Conservation (phyloP, 2,113 vertebrate genomes). For the Geococcyx californianus region DNA sequence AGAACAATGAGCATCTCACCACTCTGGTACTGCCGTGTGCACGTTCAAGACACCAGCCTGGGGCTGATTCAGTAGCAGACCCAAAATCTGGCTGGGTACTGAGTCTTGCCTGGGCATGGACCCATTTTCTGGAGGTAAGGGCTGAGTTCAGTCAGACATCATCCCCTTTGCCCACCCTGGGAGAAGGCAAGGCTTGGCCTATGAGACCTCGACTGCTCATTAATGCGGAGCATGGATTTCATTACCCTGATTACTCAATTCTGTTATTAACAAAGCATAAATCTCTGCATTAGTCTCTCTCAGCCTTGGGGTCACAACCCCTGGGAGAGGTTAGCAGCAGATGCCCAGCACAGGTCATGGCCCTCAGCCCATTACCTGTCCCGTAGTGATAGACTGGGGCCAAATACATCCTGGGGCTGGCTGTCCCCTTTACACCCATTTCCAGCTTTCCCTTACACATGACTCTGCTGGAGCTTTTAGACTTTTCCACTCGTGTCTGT, state of each 20-base stretch:
- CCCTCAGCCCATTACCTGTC: not conserved
- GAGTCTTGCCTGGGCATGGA: not conserved
- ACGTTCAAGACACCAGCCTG: not conserved
- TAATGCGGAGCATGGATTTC: slow-evolving; percentile 50
- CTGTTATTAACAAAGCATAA: slow-evolving; percentile 58
- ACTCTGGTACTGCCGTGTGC: too few relatives aligned
- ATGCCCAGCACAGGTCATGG: not conserved
- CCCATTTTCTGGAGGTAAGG: not conserved
- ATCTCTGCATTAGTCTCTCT: not conserved
- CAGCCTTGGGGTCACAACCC: not conserved
- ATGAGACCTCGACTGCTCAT: not conserved
- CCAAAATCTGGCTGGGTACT: not conserved
- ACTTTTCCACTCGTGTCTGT: not conserved
- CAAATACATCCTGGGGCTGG: not conserved
- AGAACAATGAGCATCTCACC: not conserved
- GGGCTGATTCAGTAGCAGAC: not conserved
- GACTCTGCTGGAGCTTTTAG: not conserved
- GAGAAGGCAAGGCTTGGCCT: not conserved
- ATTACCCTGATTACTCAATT: slow-evolving; percentile 49
- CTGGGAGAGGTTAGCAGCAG: not conserved
- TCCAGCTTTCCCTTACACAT: not conserved
- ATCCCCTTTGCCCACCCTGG: not conserved
- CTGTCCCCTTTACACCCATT: not conserved
- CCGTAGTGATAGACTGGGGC: not conserved
- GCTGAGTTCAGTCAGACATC: not conserved